A percentile compares a stretch with the other conserved stretches of the same genome.
phyloP scores from a whole-genome alignment of 2,888 invertebrate genomes.

The Halictus quadricinctus region DNA sequence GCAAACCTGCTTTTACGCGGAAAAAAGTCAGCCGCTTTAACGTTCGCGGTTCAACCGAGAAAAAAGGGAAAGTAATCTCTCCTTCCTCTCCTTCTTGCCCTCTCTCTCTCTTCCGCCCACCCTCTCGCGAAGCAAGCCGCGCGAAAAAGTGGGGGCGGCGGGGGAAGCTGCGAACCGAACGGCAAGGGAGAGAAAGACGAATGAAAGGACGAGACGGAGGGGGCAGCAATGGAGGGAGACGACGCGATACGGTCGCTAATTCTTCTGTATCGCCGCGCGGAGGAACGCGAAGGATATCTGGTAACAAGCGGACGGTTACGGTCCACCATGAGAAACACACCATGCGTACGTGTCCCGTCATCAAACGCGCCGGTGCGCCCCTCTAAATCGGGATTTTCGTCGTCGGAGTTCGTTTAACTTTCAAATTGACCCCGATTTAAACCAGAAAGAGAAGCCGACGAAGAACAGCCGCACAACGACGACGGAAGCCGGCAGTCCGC shows the following conservation, averaged over 20 bases:
- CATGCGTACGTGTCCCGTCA: constrained; percentile 15
- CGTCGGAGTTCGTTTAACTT: constrained; percentile 70
- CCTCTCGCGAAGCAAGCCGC: not conserved
- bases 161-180: not conserved
- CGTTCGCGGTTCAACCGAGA: constrained; percentile 20
- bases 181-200: not conserved
- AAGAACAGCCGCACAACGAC: not conserved
- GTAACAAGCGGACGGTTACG: constrained; percentile 52
- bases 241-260: constrained; percentile 30
- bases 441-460: constrained; percentile 54
- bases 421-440: constrained; percentile 70
- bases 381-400: constrained; percentile 63
- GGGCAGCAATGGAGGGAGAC: not conserved
- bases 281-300: constrained; percentile 42
- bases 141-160: not conserved
- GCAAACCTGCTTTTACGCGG: constrained; percentile 59
- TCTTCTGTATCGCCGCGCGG: constrained; percentile 31
- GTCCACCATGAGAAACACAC: constrained; percentile 16
- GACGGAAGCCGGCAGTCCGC: constrained; percentile 36
- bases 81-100: not conserved
- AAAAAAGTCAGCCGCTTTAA: constrained; percentile 49
- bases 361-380: constrained; percentile 56
- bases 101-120: not conserved
- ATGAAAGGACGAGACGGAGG: not conserved
- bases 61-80: constrained; percentile 47